Percentiles rank a stretch among this genome's conserved stretches.
Conservation (phyloP, 2,888 invertebrate species). For the Harpalus rufipes region DNA sequence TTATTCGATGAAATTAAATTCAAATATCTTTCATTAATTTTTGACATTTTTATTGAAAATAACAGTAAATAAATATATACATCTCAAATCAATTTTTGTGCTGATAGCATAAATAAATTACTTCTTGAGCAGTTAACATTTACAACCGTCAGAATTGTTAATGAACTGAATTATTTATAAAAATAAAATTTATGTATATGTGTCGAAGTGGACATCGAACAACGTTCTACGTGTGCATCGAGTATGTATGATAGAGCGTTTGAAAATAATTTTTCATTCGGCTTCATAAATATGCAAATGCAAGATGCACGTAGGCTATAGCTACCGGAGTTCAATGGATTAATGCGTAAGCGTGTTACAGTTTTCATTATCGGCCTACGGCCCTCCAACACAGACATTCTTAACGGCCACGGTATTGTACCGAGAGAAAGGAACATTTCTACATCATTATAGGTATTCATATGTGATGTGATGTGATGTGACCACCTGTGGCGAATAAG, state of each 20-base stretch:
- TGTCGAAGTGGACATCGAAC: neutral
- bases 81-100: neutral
- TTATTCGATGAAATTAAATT: too few species aligned
- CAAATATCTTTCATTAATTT: too few species aligned
- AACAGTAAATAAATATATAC: too few species aligned
- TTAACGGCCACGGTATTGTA: neutral
- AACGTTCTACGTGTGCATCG: neutral
- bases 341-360: conserved; percentile 44
- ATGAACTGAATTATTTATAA: conserved; percentile 19
- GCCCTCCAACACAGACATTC: neutral
- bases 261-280: conserved; percentile 5
- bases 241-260: neutral
- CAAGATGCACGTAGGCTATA: conserved; percentile 1
- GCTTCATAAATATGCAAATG: conserved; percentile 39
- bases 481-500: neutral
- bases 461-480: neutral
- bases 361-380: conserved; percentile 33
- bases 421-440: neutral
- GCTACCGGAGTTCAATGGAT: conserved; percentile 17
- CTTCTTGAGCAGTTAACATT: neutral
- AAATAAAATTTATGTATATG: conserved; percentile 18
- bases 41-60: too few species aligned
- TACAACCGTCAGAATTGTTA: conserved; percentile 2
- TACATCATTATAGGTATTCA: neutral
- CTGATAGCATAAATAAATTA: neutral